Base-by-base conservation (phyloP, 2,888 invertebrate genomes). In the Linnaemya tessellans region DNA sequence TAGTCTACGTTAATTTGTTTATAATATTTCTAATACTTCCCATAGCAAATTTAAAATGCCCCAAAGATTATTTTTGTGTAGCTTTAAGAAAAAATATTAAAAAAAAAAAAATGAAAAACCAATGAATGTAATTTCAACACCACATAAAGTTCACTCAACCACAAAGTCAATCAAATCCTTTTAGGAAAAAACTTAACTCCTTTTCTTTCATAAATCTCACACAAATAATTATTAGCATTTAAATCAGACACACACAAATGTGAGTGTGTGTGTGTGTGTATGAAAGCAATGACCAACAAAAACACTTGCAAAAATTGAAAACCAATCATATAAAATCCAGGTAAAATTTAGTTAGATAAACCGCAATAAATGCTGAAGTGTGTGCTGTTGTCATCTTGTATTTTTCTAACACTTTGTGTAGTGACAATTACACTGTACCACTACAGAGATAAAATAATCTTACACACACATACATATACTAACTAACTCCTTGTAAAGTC, bases 111-210 rank as follows among this genome's bases (percentile, higher is more conserved):
- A 3, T 3, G 30, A 2, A 30, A 30, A 56, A 58, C n/a, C 41
- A 58, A 22, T 79, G 30, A 46, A 41, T 68, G 13, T 70, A 20
- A 2, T 64, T n/a, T 70, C 49, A 74, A 46, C 70, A 80, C 65
- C 82, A 79, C 82, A 85, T 85, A 85, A 85, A 82, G 80, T 75
- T 82, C 85, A 82, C 25, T 85, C 85, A 80, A 85, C 82, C 85
- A 41, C 85, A 85, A 85, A 85, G 85, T 82, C 82, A 82, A 85
- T 85, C 79, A 85, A 85, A 85, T 85, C 85, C 71, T 67, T 71
- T 46, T 43, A 71, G 13, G 35, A 67, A 51, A 80, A 54, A 77
- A 78, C 30, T 71, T 56, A 64, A 43, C 35, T 22, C 10, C 4
- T 64, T 67, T 75, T 70, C 43, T 51, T 64, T 70, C 25, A 9